phyloP scores from a whole-genome alignment of 2,797 vertebrate species.

The Cryptoprocta ferox region DNA sequence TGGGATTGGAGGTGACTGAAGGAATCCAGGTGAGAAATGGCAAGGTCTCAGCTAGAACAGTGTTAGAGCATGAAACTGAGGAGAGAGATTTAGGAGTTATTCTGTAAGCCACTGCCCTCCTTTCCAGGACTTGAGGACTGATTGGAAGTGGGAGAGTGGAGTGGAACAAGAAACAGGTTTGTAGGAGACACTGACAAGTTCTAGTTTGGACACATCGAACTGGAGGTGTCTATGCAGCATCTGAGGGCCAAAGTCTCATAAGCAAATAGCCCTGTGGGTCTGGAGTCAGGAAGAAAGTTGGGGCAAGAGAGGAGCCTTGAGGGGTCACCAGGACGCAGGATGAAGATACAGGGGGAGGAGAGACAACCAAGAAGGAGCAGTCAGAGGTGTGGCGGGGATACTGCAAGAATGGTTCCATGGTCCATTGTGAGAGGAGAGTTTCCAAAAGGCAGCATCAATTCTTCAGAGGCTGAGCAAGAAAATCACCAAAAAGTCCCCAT shows the following conservation, averaged over 20 bases:
- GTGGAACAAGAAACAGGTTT: not conserved
- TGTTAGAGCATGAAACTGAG: not conserved
- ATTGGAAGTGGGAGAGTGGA: not conserved
- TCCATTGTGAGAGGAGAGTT: not conserved
- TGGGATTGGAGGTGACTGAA: not conserved
- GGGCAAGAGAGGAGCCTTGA: not conserved
- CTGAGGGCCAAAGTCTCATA: not conserved
- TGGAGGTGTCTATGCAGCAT: not conserved
- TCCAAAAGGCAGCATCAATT: not conserved
- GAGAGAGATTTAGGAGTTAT: not conserved
- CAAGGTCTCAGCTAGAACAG: not conserved
- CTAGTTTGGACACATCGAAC: not conserved
- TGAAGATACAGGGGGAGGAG: not conserved
- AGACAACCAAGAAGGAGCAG: not conserved
- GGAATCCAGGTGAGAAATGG: not conserved
- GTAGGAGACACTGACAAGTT: not conserved
- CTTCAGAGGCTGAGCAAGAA: not conserved
- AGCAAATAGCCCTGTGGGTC: not conserved
- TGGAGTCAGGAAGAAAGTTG: not conserved
- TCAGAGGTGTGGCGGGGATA: not conserved
- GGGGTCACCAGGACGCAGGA: not conserved
- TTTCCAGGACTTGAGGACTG: not conserved
- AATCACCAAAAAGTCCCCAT: not conserved
- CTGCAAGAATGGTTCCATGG: not conserved
- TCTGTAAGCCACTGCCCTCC: not conserved